Evolutionary conservation across 2,888 invertebrate genomes (phyloP), one percentile per base, ranked within the genome.

Genomic region (Nomada ruficornis): DNA sequence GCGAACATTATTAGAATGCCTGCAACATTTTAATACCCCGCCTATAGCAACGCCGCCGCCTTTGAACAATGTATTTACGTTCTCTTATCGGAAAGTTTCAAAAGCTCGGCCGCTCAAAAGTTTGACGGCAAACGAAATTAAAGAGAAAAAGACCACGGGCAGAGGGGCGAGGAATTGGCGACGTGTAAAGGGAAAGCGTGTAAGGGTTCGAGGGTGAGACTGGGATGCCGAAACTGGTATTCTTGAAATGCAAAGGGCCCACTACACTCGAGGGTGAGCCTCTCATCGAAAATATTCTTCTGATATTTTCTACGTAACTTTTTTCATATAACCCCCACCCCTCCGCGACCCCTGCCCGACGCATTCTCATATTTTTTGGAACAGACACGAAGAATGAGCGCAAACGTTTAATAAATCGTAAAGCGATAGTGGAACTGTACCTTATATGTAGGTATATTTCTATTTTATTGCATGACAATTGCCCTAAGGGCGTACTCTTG

Each of bases 41-140:
- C 1, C 60, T 60, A 57, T 42, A 47, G 44, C n/a, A 60, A n/a
- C 23, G 67, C 73, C 44, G 59, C 15, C 29, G 67, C 68, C 73
- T 73, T 80, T 68, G 63, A 72, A 73, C 81, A 73, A 73, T 80
- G 73, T 80, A 73, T 80, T 80, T 80, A 73, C 68, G 62, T 80
- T 68, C 81, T 80, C 62, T 52, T 80, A 80, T 80, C 55, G 9
- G 63, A 60, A 65, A 75, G 65, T 88, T 88, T 85, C 80, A 80
- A 84, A 83, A 88, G 84, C 84, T 65, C 77, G 85, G 62, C 36
- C 76, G 87, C 84, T 87, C 83, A 82, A 87, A 90, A 84, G 85
- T 90, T 89, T 82, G 80, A 77, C 86, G 85, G 82, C 85, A 86
- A 90, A 87, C 85, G 84, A 89, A 89, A 89, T 90, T 88, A 84